Evolutionary conservation across 2,888 invertebrate genomes (phyloP), one percentile per base, ranked within the genome.

Genomic region (Platycnemis pennipes): DNA sequence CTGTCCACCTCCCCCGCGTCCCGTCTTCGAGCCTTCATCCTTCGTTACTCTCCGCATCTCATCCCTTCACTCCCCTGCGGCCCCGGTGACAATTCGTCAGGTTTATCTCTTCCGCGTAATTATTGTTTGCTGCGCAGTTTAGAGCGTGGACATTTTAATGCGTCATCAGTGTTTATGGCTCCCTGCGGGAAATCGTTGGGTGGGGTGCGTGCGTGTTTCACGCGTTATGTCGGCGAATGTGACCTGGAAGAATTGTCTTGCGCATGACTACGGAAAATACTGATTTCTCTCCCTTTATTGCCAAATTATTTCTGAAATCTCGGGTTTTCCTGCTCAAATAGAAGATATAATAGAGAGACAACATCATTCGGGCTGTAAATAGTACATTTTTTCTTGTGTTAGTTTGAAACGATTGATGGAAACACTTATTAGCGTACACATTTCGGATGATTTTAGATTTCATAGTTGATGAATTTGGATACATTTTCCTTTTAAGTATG

Each of bases 51-150:
- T 89, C 5, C 22, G 37, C 42, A 19, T 53, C 49, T 37, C 22
- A n/a, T 22, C 88, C 19, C 45, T n/a, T 46, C 88, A 1, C 46
- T n/a, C 13, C 46, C n/a, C n/a, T 26, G 19, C 22, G 11, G 2
- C 53, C 7, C 49, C 3, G 77, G 77, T 16, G 37, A 77, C 77
- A 77, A 37, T 77, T 8, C 77, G 31, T 77, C 31, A 77, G 77
- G 37, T 37, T 37, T 31, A 37, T 37, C 77, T 77, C 77, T 77
- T 49, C 77, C 77, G 77, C 77, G 77, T 77, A 77, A 77, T 77
- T 77, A 77, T 77, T 77, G 77, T 77, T 77, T 77, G 31, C 37
- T 77, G 77, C 77, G 77, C 77, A 77, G 77, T 77, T 77, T 37
- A 77, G 37, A 37, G 37, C 26, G 63, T 63, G n/a, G 63, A 22